Conservation (phyloP, 2,113 vertebrate species). For the Microcebus tavaratra region DNA sequence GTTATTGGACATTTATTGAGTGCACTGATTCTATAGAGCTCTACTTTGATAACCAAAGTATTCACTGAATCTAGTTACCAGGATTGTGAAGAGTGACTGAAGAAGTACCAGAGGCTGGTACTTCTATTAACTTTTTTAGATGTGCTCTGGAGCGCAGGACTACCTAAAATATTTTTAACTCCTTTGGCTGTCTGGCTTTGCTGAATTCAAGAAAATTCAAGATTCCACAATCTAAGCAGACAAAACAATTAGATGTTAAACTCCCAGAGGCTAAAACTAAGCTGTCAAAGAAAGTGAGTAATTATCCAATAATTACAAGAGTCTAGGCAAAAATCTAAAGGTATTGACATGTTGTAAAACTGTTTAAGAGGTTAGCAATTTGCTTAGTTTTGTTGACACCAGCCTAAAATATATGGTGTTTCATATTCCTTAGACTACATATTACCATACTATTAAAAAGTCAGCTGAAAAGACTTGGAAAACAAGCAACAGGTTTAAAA, state of each 20-base stretch:
- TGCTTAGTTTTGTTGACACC: conserved; percentile 55
- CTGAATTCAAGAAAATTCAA: conserved; percentile 25
- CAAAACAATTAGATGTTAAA: conserved; percentile 64
- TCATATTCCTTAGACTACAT: not conserved
- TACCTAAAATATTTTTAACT: not conserved
- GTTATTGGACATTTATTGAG: conserved; percentile 80
- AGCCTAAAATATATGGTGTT: conserved; percentile 16
- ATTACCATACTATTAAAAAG: not conserved
- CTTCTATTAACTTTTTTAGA: not conserved
- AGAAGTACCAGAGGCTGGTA: not conserved
- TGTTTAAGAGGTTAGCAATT: conserved; percentile 58
- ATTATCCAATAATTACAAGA: conserved; percentile 68
- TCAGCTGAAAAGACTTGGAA: not conserved
- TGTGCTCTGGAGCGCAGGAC: not conserved
- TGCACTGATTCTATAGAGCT: conserved; percentile 41
- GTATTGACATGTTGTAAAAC: conserved; percentile 59
- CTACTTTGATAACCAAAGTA: conserved; percentile 50
- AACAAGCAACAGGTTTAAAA: not conserved
- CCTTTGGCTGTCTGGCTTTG: conserved; percentile 16
- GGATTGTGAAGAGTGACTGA: conserved; percentile 3
- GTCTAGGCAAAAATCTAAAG: conserved; percentile 47
- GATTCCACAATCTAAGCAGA: conserved; percentile 51
- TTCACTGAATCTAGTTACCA: conserved; percentile 7
- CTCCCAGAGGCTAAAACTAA: conserved; percentile 54
- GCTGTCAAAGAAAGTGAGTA: conserved; percentile 58